Evolutionary conservation across 2,888 invertebrate species (phyloP), one percentile per base, ranked within the genome.

Genomic region (Perithous albicinctus): DNA sequence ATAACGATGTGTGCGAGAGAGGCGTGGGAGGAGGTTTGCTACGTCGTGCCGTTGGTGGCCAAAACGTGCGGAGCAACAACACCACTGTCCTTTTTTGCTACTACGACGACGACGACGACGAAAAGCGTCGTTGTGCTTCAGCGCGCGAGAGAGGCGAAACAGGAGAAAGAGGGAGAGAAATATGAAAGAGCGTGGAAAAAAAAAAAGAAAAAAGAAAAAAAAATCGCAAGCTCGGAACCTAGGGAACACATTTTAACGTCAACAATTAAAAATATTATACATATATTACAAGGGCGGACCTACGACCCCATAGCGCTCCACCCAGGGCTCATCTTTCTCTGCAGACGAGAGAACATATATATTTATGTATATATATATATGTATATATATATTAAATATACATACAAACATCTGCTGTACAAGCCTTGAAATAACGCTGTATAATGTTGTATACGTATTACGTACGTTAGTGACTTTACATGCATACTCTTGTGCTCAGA

Each of bases 231-330:
- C 72, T 72, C 66, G 88, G 75, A n/a, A 48, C 87, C 88, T 87
- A 87, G 88, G 87, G 88, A 90, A 89, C 90, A 92, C 91, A 92
- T 92, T 92, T 92, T 92, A 92, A 92, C 88, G 92, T 92, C 92
- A 92, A 90, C 92, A 92, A 92, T 92, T 92, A 92, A 92, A 92
- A 92, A 92, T 92, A 92, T 91, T 91, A 90, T 91, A 91, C 92
- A 91, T 92, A 92, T 88, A 91, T 92, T 92, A 92, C 85, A 82
- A 72, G 73, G 20, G 48, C 35, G 70, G 51, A 76, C 59, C 74
- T 70, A 48, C 51, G 64, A 78, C 63, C 67, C 70, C 70, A 29
- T 64, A 23, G 63, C 81, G 82, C 80, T 82, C 81, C 70, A 84
- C 84, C 85, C 85, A 82, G 82, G 86, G 88, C 89, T 88, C 90